Evolutionary conservation across 1,140 invertebrate species (phyloP).

Genomic region (Phocides pigmalion): DNA sequence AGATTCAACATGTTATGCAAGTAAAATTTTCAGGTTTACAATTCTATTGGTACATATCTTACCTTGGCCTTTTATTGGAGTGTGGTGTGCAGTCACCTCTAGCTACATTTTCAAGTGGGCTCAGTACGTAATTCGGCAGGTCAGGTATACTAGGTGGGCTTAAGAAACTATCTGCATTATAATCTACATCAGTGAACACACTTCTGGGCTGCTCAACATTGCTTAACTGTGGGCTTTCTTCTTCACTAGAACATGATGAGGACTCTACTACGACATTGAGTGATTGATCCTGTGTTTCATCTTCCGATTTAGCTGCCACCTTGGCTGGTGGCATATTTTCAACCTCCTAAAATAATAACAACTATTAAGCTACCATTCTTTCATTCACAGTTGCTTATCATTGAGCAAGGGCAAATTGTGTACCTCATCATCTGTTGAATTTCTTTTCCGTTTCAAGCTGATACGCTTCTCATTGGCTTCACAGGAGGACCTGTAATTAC

Average conservation of each 20-base stretch:
- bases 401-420: constrained; percentile 24
- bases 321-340: constrained; percentile 75
- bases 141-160: constrained; percentile 80
- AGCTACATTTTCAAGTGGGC: constrained; percentile 76
- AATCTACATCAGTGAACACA: constrained; percentile 72
- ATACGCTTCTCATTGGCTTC: constrained; percentile 64
- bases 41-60: constrained; percentile 23
- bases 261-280: constrained; percentile 75
- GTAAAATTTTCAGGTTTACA: background rate
- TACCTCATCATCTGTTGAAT: constrained; percentile 78
- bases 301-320: constrained; percentile 54
- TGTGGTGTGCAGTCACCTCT: constrained; percentile 78
- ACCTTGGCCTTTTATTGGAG: constrained; percentile 74
- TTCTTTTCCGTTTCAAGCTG: constrained; percentile 74
- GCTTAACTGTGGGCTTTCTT: constrained; percentile 59
- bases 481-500: constrained; percentile 64
- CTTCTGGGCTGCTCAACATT: constrained; percentile 62
- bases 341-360: constrained; percentile 53
- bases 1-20: background rate
- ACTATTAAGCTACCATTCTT: constrained; percentile 3
- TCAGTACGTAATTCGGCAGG: constrained; percentile 71
- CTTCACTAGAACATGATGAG: constrained; percentile 76
- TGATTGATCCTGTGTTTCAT: constrained; percentile 57
- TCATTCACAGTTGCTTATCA: constrained; percentile 12
- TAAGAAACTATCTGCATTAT: constrained; percentile 74